phyloP scores from a whole-genome alignment of 2,113 vertebrate species.

The Thermophis baileyi region DNA sequence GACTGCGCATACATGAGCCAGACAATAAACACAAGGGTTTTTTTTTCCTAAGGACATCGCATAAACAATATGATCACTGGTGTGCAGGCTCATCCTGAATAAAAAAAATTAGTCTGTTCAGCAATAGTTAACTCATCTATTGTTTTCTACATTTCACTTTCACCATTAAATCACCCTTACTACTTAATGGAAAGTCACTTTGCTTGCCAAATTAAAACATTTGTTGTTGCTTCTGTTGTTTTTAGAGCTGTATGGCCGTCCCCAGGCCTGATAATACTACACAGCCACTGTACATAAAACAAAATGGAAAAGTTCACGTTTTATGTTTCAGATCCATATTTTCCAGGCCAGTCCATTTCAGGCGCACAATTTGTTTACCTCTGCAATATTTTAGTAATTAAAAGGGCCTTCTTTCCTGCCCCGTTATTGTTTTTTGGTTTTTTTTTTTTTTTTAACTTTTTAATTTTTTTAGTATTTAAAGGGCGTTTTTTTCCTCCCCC shows the following conservation, averaged over 20 bases:
- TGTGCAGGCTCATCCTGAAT: neutral
- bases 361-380: neutral
- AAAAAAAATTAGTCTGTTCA: neutral
- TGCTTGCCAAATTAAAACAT: conserved; percentile 63
- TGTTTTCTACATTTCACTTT: conserved; percentile 66
- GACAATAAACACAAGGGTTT: neutral
- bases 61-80: neutral
- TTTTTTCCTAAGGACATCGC: neutral
- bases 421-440: no score
- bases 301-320: conserved; percentile 57
- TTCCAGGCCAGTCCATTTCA: conserved; percentile 52
- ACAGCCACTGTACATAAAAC: conserved; percentile 43
- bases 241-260: conserved; percentile 52
- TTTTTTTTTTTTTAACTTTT: no score
- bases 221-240: conserved; percentile 57
- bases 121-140: conserved; percentile 43
- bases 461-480: neutral
- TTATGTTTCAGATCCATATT: conserved; percentile 47
- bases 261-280: conserved; percentile 59
- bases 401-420: neutral
- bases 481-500: no score
- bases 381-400: neutral
- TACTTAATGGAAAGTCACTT: conserved; percentile 69
- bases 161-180: conserved; percentile 64
- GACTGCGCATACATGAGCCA: neutral